These are phyloP conservation scores for Macaria notata DNA, from an alignment of 2,888 invertebrate species.

Conservation along the genomic window DNA sequence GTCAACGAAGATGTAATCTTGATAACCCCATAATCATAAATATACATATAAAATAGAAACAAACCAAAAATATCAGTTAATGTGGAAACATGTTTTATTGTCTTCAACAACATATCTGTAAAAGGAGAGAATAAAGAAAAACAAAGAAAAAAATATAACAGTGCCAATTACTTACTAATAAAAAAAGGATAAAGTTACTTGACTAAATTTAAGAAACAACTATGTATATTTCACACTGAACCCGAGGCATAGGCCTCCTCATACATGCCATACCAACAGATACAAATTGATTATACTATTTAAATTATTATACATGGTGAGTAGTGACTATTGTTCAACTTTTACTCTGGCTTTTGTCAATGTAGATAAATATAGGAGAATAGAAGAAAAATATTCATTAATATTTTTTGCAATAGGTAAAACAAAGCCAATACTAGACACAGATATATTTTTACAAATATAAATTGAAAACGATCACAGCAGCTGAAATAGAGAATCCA, in stretches of 20 bases:
- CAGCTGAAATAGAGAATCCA: too few relatives aligned
- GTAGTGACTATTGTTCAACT: too few relatives aligned
- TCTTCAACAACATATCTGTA: slow-evolving; percentile 67
- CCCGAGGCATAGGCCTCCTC: slow-evolving; percentile 36
- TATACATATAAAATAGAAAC: slow-evolving; percentile 42
- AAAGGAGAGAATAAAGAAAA: slow-evolving; percentile 59
- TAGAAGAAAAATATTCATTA: too few relatives aligned
- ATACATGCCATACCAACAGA: slow-evolving; percentile 49
- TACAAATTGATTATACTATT: slow-evolving; percentile 52
- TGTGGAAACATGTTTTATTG: slow-evolving; percentile 69
- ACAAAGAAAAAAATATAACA: slow-evolving; percentile 71
- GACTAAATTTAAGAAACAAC: slow-evolving; percentile 41
- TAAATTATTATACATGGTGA: too few relatives aligned
- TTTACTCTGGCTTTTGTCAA: too few relatives aligned
- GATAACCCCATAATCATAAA: too few relatives aligned
- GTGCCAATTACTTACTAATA: slow-evolving; percentile 72
- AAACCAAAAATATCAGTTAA: slow-evolving; percentile 59
- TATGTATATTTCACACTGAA: slow-evolving; percentile 28
- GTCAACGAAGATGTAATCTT: not conserved
- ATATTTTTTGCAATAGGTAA: too few relatives aligned
- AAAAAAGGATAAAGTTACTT: slow-evolving; percentile 51
- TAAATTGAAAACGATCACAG: too few relatives aligned
- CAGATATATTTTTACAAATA: too few relatives aligned
- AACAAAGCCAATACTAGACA: too few relatives aligned
- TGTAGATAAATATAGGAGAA: too few relatives aligned